phyloP scores from a whole-genome alignment of 2,113 vertebrate genomes.

The Callithrix jacchus region DNA sequence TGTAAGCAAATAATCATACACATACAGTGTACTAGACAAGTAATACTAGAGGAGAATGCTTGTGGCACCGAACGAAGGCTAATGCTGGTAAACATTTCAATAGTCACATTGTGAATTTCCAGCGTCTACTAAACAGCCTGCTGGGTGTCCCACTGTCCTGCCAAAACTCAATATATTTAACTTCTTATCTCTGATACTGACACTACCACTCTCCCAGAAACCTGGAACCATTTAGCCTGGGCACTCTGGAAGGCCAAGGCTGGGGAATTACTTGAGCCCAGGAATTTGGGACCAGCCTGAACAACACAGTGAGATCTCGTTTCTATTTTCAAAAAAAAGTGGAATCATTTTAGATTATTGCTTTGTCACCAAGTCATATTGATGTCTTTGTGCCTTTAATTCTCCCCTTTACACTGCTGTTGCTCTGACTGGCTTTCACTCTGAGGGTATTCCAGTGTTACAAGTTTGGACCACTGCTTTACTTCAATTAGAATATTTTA shows the following conservation, averaged over 20 bases:
- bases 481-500: neutral
- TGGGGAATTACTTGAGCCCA: too few relatives aligned
- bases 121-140: neutral
- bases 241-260: too few relatives aligned
- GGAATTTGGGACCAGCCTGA: too few relatives aligned
- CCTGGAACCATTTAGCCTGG: too few relatives aligned
- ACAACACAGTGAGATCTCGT: too few relatives aligned
- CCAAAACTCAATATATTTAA: neutral
- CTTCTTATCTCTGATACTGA: neutral
- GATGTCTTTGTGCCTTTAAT: neutral
- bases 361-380: neutral
- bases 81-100: neutral
- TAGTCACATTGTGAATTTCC: conserved; percentile 14
- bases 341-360: neutral
- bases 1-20: neutral
- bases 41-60: neutral
- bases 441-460: too few relatives aligned
- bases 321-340: neutral
- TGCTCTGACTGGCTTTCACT: neutral
- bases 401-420: neutral
- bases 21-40: neutral
- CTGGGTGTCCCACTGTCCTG: neutral
- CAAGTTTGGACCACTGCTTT: too few relatives aligned
- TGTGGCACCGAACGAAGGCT: neutral
- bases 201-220: neutral